phyloP scores from a whole-genome alignment of 2,888 invertebrate genomes.

The Dendrolimus houi region DNA sequence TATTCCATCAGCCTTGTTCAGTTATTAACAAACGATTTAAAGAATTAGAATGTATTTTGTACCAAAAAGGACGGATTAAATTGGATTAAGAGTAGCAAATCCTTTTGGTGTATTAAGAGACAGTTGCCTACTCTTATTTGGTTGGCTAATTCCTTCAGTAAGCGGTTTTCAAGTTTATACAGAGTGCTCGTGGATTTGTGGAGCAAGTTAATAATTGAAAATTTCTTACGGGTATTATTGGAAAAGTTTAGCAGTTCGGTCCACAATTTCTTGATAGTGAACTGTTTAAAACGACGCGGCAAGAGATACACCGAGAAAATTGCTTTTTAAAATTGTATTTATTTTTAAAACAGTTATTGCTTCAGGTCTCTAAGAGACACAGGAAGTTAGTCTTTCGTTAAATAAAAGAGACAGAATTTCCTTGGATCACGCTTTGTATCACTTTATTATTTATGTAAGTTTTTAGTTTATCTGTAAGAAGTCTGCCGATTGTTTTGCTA shows the following conservation, averaged over 20 bases:
- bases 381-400: neutral
- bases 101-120: conserved; percentile 17
- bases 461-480: too few species aligned
- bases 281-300: conserved; percentile 16
- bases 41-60: neutral
- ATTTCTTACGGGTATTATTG: conserved; percentile 45
- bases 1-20: neutral
- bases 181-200: conserved; percentile 23
- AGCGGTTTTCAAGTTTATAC: conserved; percentile 20
- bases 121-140: conserved; percentile 11
- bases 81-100: conserved; percentile 25
- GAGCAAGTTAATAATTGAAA: conserved; percentile 54
- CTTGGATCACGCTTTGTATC: too few species aligned
- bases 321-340: conserved; percentile 20
- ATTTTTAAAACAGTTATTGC: too few species aligned
- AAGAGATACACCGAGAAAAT: conserved; percentile 22
- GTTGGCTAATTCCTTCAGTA: conserved; percentile 18
- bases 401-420: too few species aligned
- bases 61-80: conserved; percentile 19
- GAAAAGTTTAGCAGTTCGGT: conserved; percentile 36
- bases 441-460: too few species aligned
- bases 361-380: neutral
- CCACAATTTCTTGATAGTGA: conserved; percentile 32
- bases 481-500: too few species aligned
- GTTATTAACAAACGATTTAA: neutral